Evolutionary conservation across 2,113 vertebrate species (phyloP), one percentile per base, ranked within the genome.

Genomic region (Mixornis gularis): DNA sequence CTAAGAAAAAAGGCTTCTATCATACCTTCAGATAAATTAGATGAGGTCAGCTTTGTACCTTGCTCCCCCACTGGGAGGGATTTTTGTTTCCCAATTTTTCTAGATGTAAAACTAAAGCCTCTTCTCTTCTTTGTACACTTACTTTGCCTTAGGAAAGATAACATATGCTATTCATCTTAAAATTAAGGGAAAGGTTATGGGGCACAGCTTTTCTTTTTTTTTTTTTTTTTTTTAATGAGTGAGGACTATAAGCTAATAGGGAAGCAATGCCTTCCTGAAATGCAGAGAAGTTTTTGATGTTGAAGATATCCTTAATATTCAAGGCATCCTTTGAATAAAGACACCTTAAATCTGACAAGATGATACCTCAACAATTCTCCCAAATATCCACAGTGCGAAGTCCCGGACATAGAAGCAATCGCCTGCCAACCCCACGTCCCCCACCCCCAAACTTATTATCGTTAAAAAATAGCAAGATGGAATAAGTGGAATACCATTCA

Each of bases 1-100:
- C 59, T 72, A 58, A 93, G 63, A 93, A 89, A 78, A 89, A 89
- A 82, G 13, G 20, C 43, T 90, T 90, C 82, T 66, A 58, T 94
- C 48, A 32, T 63, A 91, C 79, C 74, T 94, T 65, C 79, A 95
- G 94, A 71, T 94, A 95, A 94, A 95, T 95, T 90, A 95, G 93
- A 83, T 69, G 92, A 96, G 94, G 94, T 94, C 94, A 95, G 64
- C 92, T 95, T 95, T 95, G 74, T 91, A 95, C 79, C 40, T 94
- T 80, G 60, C 59, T 92, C 87, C 55, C 85, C 93, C 70, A 87
- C 59, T 66, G 92, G 92, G 87, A 95, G 30, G n/a, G 63, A 66
- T 66, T 95, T 95, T 94, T 96, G 79, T 95, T 95, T 95, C 95
- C 85, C 46, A 49, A 40, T 87, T 90, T 96, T 91, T 90, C 82